Conservation (phyloP, 2,888 invertebrate species). For the Lamellibrachia satsuma region DNA sequence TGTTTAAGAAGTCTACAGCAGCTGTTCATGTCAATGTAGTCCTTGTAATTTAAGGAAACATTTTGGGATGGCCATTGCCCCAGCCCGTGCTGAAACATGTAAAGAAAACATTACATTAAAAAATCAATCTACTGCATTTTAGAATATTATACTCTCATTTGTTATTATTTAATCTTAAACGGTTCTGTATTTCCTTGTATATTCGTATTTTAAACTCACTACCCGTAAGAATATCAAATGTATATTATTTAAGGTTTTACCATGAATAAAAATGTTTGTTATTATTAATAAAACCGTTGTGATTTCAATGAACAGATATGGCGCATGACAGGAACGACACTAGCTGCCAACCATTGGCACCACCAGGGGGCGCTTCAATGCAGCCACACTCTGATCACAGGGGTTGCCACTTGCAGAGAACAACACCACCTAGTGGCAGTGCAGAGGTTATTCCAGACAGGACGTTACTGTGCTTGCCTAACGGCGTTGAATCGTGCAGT, state of each 20-base stretch:
- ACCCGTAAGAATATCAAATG: too few relatives aligned
- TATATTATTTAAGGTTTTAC: too few relatives aligned
- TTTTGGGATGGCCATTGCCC: too few relatives aligned
- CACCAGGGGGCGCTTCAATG: background rate
- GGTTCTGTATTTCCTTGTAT: too few relatives aligned
- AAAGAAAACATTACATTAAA: too few relatives aligned
- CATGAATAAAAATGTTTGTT: too few relatives aligned
- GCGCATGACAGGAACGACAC: background rate
- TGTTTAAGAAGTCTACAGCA: too few relatives aligned
- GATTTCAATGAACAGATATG: background rate
- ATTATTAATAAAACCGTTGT: background rate
- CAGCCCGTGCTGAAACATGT: too few relatives aligned
- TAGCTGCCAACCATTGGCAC: background rate
- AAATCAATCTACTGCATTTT: too few relatives aligned
- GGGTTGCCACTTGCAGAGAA: background rate
- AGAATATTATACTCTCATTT: too few relatives aligned
- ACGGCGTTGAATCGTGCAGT: background rate
- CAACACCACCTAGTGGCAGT: background rate
- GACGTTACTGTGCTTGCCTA: background rate
- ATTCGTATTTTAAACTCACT: too few relatives aligned
- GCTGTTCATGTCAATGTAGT: background rate
- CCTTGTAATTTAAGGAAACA: background rate
- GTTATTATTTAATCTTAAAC: too few relatives aligned
- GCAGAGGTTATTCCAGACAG: constrained; percentile 6
- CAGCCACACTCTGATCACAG: background rate